phyloP scores from a whole-genome alignment of 2,113 vertebrate genomes.

The Catharus minimus region DNA sequence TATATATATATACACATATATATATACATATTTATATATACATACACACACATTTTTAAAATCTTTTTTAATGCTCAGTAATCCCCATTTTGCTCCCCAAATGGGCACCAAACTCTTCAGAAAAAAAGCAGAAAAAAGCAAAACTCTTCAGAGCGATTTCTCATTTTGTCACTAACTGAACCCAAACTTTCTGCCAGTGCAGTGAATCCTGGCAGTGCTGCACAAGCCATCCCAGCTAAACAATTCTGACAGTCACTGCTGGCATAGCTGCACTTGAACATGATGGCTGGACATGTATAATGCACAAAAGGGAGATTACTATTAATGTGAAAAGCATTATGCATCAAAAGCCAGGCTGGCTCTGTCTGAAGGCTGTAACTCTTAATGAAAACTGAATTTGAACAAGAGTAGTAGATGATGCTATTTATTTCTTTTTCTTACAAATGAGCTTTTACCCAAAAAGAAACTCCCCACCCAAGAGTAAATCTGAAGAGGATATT shows the following conservation, averaged over 20 bases:
- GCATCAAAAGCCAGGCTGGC: neutral
- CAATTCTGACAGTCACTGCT: neutral
- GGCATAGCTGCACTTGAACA: neutral
- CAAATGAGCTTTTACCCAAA: neutral
- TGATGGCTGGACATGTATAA: neutral
- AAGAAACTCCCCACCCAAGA: neutral
- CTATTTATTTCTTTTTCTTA: neutral
- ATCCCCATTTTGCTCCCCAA: neutral
- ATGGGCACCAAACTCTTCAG: neutral
- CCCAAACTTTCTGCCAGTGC: neutral
- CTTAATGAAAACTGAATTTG: conserved; percentile 23
- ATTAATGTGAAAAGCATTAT: neutral
- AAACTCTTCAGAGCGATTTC: accelerated
- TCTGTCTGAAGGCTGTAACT: neutral
- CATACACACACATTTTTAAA: accelerated
- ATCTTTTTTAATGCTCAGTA: neutral
- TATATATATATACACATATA: neutral
- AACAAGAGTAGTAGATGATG: neutral
- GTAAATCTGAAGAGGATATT: neutral
- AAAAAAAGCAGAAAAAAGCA: neutral
- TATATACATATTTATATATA: neutral
- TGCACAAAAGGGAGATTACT: neutral
- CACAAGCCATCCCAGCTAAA: neutral
- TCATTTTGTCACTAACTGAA: neutral
- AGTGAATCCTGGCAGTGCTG: neutral